A percentile compares a stretch with the other conserved stretches of the same genome.
Evolutionary conservation across 2,888 invertebrate genomes (phyloP).

Genomic region (Elaeidobius kamerunicus): DNA sequence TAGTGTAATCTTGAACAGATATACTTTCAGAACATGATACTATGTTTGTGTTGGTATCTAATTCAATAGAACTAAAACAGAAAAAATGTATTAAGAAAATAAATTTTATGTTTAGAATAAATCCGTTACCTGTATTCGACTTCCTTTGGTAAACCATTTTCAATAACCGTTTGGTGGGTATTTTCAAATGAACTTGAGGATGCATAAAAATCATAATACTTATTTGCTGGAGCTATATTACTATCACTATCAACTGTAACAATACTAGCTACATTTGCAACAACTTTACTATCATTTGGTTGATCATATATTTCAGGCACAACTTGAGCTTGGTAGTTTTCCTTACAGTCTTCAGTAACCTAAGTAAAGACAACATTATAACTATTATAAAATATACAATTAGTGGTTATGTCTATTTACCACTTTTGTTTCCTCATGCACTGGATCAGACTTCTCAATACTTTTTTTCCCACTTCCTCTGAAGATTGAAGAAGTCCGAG

Average conservation of each 20-base stretch:
- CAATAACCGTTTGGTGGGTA: slow-evolving; percentile 26
- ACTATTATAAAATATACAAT: neutral
- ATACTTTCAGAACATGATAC: slow-evolving; percentile 38
- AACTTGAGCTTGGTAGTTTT: slow-evolving; percentile 47
- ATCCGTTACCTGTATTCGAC: slow-evolving; percentile 26
- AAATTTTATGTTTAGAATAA: neutral
- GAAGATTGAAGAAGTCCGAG: slow-evolving; percentile 35
- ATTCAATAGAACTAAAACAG: slow-evolving; percentile 40
- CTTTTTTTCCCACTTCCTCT: slow-evolving; percentile 33
- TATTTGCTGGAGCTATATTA: slow-evolving; percentile 30
- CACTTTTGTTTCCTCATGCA: slow-evolving; percentile 12
- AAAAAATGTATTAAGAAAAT: slow-evolving; percentile 5
- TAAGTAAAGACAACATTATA: neutral
- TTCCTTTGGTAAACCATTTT: slow-evolving; percentile 37
- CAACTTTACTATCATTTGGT: slow-evolving; percentile 27
- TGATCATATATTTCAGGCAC: slow-evolving; percentile 45
- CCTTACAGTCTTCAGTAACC: slow-evolving; percentile 44
- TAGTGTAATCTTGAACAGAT: slow-evolving; percentile 35
- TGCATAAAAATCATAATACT: slow-evolving; percentile 38
- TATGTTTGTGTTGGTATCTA: slow-evolving; percentile 40
- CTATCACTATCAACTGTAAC: slow-evolving; percentile 22
- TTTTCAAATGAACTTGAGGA: slow-evolving; percentile 37
- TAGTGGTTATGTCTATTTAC: neutral
- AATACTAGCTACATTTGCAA: slow-evolving; percentile 22
- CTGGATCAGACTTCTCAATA: slow-evolving; percentile 31